These are phyloP conservation scores for Crossocerus cetratus DNA, from an alignment of 2,888 invertebrate species.

Conservation along the genomic window DNA sequence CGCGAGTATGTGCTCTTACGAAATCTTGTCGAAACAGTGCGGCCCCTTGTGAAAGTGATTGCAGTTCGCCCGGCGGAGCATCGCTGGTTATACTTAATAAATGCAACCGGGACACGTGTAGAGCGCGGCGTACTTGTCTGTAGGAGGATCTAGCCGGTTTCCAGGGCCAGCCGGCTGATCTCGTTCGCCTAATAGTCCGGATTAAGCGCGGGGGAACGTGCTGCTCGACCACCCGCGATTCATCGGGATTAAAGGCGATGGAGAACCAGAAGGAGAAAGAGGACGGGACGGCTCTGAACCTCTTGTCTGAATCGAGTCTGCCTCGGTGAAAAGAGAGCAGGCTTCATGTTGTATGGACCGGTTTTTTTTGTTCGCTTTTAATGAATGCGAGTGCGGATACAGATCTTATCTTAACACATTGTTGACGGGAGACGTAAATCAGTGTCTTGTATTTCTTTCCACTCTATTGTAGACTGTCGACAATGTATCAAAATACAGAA, in stretches of 20 bases:
- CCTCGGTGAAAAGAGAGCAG: conserved; percentile 6
- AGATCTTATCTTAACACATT: no score
- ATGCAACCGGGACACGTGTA: conserved; percentile 8
- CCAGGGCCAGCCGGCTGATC: neutral
- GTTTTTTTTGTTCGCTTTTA: no score
- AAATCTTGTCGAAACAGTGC: conserved; percentile 30
- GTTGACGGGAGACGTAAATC: no score
- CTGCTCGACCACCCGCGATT: conserved; percentile 48
- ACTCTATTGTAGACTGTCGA: no score
- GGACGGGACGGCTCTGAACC: no score
- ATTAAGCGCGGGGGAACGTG: conserved; percentile 35
- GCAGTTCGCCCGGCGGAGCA: conserved; percentile 19
- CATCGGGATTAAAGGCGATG: conserved; percentile 23
- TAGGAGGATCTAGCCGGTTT: neutral
- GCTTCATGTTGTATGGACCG: neutral
- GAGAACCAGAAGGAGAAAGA: neutral
- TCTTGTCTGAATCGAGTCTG: conserved; percentile 12
- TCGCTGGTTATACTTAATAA: conserved; percentile 20
- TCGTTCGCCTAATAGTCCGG: conserved; percentile 31
- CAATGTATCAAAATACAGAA: no score
- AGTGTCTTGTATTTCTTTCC: no score
- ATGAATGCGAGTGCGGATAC: no score
- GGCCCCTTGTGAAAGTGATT: conserved; percentile 34
- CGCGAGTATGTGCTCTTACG: conserved; percentile 34
- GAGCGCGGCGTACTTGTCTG: neutral